Evolutionary conservation across 2,888 invertebrate species (phyloP).

Genomic region (Epirrhoe alternata): DNA sequence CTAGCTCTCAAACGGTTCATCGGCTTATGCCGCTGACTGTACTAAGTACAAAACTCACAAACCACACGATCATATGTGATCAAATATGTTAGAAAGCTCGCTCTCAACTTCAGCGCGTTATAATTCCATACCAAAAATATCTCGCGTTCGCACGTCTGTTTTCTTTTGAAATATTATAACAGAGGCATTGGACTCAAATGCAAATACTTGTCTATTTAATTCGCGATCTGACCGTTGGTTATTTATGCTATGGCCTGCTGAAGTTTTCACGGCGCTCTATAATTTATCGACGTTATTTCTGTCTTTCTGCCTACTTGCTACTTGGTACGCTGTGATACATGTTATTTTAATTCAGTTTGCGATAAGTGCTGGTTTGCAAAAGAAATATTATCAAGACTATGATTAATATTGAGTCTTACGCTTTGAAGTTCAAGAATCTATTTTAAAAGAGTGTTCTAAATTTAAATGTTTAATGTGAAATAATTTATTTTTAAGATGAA

Average conservation of each 20-base stretch:
- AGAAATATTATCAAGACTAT: conserved; percentile 1
- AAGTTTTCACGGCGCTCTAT: conserved; percentile 55
- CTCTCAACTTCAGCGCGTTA: neutral
- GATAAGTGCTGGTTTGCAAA: conserved; percentile 7
- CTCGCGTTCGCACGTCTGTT: conserved; percentile 1
- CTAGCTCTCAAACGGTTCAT: too few relatives aligned
- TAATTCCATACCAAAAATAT: neutral
- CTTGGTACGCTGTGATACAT: conserved; percentile 31
- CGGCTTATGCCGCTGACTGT: too few relatives aligned
- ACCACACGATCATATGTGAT: neutral
- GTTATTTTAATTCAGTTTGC: conserved; percentile 30
- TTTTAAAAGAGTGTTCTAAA: neutral
- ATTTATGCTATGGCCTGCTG: conserved; percentile 55
- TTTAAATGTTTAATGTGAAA: neutral
- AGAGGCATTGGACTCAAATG: conserved; percentile 29
- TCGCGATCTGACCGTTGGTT: conserved; percentile 46
- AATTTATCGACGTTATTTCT: conserved; percentile 55
- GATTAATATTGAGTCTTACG: neutral
- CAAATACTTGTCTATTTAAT: conserved; percentile 56
- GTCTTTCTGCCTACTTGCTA: conserved; percentile 40
- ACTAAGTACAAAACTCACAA: too few relatives aligned
- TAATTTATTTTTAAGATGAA: neutral
- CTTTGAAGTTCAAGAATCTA: too few relatives aligned
- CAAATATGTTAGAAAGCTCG: neutral
- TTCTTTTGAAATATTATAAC: conserved; percentile 20